Conservation (phyloP, 2,888 invertebrate genomes). For the Mactromeris polynyma region DNA sequence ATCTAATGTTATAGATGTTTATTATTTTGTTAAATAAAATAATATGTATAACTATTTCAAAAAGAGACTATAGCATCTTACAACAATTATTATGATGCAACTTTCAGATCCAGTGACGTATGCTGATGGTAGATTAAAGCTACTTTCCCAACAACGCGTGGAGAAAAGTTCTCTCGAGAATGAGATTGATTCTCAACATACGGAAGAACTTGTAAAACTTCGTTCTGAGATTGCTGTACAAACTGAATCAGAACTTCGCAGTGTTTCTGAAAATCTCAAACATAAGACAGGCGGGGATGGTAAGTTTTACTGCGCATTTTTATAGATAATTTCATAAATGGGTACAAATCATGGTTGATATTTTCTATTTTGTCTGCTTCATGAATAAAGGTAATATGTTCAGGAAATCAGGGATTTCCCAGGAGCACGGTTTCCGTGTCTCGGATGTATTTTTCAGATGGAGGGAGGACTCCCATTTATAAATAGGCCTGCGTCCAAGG, state of each 20-base stretch:
- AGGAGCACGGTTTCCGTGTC: no score
- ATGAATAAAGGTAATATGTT: no score
- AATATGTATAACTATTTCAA: no score
- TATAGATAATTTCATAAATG: background rate
- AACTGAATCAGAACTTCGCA: slow-evolving; percentile 76
- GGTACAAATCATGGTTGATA: background rate
- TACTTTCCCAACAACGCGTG: slow-evolving; percentile 81
- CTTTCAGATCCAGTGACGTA: slow-evolving; percentile 80
- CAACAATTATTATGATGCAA: background rate
- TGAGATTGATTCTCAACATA: slow-evolving; percentile 82
- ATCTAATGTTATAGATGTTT: no score
- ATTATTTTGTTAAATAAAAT: no score
- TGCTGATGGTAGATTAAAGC: slow-evolving; percentile 74
- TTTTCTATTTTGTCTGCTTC: background rate
- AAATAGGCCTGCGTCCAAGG: no score
- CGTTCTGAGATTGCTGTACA: slow-evolving; percentile 73
- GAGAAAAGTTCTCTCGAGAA: slow-evolving; percentile 81
- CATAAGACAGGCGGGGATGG: slow-evolving; percentile 71
- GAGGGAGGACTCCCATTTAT: no score
- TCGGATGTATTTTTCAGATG: no score
- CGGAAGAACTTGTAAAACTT: slow-evolving; percentile 77
- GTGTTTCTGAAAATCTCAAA: slow-evolving; percentile 66
- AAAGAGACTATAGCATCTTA: no score
- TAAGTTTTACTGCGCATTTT: background rate
- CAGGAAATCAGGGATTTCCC: no score